A percentile compares a stretch with the other conserved stretches of the same genome.
Evolutionary conservation across 2,888 invertebrate species (phyloP).

Genomic region (Auanema freiburgensis): DNA sequence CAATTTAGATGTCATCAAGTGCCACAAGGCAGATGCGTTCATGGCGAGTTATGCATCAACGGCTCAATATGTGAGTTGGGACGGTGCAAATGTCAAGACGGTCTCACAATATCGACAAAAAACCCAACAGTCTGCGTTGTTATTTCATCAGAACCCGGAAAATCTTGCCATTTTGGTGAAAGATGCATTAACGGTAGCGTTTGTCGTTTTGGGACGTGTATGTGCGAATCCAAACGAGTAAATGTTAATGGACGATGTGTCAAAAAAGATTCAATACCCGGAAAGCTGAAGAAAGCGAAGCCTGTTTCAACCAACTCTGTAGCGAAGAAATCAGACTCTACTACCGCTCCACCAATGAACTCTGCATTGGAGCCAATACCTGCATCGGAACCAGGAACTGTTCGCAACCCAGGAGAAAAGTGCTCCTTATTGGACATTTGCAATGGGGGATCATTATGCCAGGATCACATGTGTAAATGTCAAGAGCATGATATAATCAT

Average conservation of each 20-base stretch:
- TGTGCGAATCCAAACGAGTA: conserved; percentile 44
- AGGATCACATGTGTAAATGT: conserved; percentile 39
- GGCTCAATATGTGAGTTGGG: conserved; percentile 55
- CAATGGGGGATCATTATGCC: conserved; percentile 44
- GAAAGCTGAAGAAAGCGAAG: neutral
- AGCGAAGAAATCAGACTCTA: conserved; percentile 17
- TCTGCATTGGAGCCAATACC: conserved; percentile 10
- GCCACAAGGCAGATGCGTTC: conserved; percentile 47
- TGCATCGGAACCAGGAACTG: conserved; percentile 15
- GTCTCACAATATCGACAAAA: conserved; percentile 23
- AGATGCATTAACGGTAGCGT: conserved; percentile 48
- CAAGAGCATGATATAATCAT: conserved; percentile 46
- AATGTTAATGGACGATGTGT: conserved; percentile 43
- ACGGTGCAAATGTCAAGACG: conserved; percentile 53
- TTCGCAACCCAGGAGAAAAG: conserved; percentile 27
- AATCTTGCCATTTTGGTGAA: conserved; percentile 53
- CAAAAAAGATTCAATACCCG: conserved; percentile 5
- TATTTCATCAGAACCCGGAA: conserved; percentile 43
- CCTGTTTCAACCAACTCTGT: neutral
- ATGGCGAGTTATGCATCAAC: conserved; percentile 58
- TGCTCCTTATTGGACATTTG: conserved; percentile 43
- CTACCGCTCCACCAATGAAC: neutral
- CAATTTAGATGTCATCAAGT: conserved; percentile 36
- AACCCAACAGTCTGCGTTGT: conserved; percentile 34
- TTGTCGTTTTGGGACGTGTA: conserved; percentile 58